Evolutionary conservation across 2,888 invertebrate genomes (phyloP), one percentile per base, ranked within the genome.

Genomic region (Oscheius sp.): DNA sequence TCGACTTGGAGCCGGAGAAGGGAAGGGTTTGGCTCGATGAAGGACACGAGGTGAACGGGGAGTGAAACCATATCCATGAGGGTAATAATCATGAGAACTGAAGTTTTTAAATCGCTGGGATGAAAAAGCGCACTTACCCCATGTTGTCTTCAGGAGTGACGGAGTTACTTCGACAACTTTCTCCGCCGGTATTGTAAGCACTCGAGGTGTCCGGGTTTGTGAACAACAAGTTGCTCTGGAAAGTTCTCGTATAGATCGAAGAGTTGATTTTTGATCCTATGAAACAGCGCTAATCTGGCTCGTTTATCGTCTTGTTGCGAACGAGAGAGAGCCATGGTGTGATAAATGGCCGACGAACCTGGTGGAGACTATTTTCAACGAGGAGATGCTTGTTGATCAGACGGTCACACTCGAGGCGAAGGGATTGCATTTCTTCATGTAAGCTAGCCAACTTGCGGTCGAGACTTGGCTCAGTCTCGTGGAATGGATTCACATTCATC

Each of bases 171-270:
- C 92, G 90, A 82, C 91, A 91, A n/a, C 92, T 92, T 66, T 92
- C 92, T 1, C 84, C 84, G 1, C 92, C 91, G 1, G 92, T 92
- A 83, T 92, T 92, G 86, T 92, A 92, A 57, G 92, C 92, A 87
- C 91, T 91, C 37, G 91, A 91, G 53, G 91, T 91, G 72, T 91
- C 91, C 72, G 74, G 68, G 50, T 68, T 68, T 15, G 42, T 27
- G 25, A 45, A 48, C 20, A 48, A n/a, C n/a, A 37, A 17, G 31
- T 31, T 39, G 23, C 42, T 68, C 58, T 68, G 58, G 29, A 68
- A 48, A 57, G 20, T n/a, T n/a, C n/a, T n/a, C n/a, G n/a, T n/a
- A 45, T 45, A 12, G 10, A 29, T 5, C 10, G 12, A 27, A 52
- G 46, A 8, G 12, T 17, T 46, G 15, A 12, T 46, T 46, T 46